These are phyloP conservation scores for Papilio helenus DNA, from an alignment of 1,140 invertebrate genomes.

Conservation along the genomic window DNA sequence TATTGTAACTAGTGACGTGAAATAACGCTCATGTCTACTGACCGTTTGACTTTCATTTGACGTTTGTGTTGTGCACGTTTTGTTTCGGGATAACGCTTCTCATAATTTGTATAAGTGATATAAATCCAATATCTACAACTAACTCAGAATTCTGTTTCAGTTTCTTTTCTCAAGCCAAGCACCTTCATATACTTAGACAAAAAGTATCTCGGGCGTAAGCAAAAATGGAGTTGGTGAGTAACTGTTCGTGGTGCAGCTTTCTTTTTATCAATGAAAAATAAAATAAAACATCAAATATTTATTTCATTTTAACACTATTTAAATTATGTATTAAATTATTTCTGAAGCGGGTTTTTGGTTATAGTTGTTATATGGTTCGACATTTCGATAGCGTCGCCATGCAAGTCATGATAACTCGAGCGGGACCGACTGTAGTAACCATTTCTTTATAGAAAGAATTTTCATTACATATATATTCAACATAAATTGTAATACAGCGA, in stretches of 20 bases:
- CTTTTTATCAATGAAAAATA: not conserved
- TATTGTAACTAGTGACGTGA: too few species aligned
- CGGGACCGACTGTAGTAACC: not conserved
- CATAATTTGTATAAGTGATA: constrained; percentile 13
- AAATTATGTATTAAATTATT: not conserved
- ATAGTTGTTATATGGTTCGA: not conserved
- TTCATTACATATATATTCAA: too few species aligned
- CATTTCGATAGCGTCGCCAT: not conserved
- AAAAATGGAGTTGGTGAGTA: constrained; percentile 33
- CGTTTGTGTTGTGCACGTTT: not conserved
- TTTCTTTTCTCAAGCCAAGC: constrained; percentile 15
- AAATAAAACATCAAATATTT: not conserved
- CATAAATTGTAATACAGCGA: too few species aligned
- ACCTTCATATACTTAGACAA: constrained; percentile 20
- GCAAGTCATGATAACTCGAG: not conserved
- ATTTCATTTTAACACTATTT: not conserved
- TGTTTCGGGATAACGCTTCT: not conserved
- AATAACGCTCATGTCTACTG: not conserved
- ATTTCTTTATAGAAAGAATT: not conserved
- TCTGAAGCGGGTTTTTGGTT: not conserved
- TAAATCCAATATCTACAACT: constrained; percentile 23
- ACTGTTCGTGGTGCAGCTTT: not conserved
- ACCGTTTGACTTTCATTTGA: not conserved
- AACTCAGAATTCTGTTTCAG: constrained; percentile 37
- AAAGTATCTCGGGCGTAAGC: constrained; percentile 24